A percentile compares a stretch with the other conserved stretches of the same genome.
phyloP scores from a whole-genome alignment of 2,888 invertebrate species.

The Cerceris ruficornis region DNA sequence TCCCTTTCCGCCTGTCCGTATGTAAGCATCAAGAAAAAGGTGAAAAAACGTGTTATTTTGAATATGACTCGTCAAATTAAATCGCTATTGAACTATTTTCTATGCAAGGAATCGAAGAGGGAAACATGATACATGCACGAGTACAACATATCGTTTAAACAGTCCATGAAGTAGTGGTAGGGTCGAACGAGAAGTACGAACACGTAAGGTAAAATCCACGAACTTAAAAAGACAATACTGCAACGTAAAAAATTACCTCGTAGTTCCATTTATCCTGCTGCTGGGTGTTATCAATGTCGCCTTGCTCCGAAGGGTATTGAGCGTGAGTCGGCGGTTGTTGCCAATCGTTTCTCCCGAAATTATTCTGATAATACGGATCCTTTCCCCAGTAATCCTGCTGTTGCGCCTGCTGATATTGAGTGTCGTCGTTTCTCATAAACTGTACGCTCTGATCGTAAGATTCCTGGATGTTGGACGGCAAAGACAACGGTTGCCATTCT shows the following conservation, averaged over 20 bases:
- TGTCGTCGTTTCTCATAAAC: conserved; percentile 64
- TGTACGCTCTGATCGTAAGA: conserved; percentile 66
- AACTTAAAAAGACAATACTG: neutral
- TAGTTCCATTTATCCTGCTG: conserved; percentile 78
- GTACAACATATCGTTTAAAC: neutral
- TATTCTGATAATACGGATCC: conserved; percentile 71
- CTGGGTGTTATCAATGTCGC: conserved; percentile 73
- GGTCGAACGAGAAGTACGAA: too few species aligned
- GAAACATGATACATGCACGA: neutral
- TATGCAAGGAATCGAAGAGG: neutral
- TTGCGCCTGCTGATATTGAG: conserved; percentile 67
- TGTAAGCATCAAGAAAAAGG: conserved; percentile 76
- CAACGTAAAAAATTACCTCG: conserved; percentile 73
- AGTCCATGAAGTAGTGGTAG: too few species aligned
- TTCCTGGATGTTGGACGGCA: conserved; percentile 71
- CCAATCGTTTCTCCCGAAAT: conserved; percentile 72
- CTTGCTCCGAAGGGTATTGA: conserved; percentile 69
- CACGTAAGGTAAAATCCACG: too few species aligned
- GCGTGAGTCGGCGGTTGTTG: conserved; percentile 65
- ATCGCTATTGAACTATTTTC: neutral
- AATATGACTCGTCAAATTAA: neutral
- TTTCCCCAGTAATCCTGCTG: conserved; percentile 72
- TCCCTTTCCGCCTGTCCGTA: conserved; percentile 77
- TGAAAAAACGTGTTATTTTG: conserved; percentile 56
- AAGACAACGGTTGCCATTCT: conserved; percentile 75